phyloP scores from a whole-genome alignment of 1,140 invertebrate species.

The Pantala flavescens region DNA sequence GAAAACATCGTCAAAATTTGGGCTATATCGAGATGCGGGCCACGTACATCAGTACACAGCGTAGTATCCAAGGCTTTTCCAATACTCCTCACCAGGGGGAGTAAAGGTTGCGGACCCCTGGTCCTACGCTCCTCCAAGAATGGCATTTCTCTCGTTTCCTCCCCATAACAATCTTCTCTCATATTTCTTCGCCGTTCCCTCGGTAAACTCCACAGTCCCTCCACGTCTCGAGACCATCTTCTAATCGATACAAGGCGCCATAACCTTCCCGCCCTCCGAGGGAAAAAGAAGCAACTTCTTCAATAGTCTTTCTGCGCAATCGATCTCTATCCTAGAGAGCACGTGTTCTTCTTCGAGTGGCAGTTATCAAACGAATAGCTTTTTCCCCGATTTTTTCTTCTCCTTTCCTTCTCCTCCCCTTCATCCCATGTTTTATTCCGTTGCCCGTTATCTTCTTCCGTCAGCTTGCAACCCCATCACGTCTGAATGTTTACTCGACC shows the following conservation, averaged over 20 bases:
- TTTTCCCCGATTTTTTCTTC: not conserved
- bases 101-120: no score
- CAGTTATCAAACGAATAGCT: not conserved
- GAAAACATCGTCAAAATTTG: no score
- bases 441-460: no score
- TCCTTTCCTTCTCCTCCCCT: not conserved
- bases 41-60: no score
- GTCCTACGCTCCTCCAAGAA: no score
- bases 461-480: not conserved
- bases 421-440: not conserved
- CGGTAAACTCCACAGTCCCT: not conserved
- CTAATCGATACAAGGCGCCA: constrained; percentile 25
- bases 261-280: constrained; percentile 20
- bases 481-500: not conserved
- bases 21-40: no score
- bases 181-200: constrained; percentile 32
- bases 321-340: constrained; percentile 16
- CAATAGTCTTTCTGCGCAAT: not conserved
- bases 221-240: constrained; percentile 22
- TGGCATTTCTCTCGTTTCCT: not conserved
- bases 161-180: constrained; percentile 29
- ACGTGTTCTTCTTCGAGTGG: constrained; percentile 11
- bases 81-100: no score
- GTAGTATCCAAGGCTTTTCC: not conserved
- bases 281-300: constrained; percentile 14